Conservation (phyloP, 2,888 invertebrate species). For the Anthrax anthrax region DNA sequence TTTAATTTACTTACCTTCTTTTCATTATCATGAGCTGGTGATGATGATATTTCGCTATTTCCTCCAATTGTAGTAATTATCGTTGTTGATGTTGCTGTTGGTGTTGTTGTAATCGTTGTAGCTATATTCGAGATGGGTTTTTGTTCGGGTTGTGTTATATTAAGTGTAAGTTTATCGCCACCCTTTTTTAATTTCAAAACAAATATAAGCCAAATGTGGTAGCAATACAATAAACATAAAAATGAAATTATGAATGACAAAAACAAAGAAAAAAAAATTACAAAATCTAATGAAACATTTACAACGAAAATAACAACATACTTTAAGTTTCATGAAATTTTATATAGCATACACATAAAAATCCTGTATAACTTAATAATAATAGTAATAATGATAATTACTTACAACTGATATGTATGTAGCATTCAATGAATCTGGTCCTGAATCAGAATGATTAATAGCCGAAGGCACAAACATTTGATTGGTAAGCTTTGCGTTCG, state of each 20-base stretch:
- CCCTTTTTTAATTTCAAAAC: conserved; percentile 35
- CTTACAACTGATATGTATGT: conserved; percentile 67
- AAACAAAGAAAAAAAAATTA: background rate
- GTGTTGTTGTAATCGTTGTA: conserved; percentile 11
- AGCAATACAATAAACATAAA: background rate
- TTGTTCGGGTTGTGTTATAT: conserved; percentile 43
- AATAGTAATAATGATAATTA: conserved; percentile 18
- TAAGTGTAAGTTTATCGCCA: conserved; percentile 53
- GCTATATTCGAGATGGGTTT: conserved; percentile 19
- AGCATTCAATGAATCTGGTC: conserved; percentile 40
- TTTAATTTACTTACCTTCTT: background rate
- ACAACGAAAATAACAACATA: no score
- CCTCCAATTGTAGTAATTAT: background rate
- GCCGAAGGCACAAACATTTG: conserved; percentile 42
- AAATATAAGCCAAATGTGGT: conserved; percentile 3
- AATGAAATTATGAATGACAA: background rate
- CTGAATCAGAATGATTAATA: conserved; percentile 27
- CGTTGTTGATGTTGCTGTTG: conserved; percentile 11
- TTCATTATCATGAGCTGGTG: background rate
- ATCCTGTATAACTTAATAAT: no score
- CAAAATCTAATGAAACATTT: no score
- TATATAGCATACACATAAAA: no score
- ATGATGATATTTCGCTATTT: no score
- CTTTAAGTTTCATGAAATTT: no score
- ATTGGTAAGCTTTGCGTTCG: conserved; percentile 40